Base-by-base conservation (phyloP, 2,888 invertebrate genomes). In the Nyleta sp. region DNA sequence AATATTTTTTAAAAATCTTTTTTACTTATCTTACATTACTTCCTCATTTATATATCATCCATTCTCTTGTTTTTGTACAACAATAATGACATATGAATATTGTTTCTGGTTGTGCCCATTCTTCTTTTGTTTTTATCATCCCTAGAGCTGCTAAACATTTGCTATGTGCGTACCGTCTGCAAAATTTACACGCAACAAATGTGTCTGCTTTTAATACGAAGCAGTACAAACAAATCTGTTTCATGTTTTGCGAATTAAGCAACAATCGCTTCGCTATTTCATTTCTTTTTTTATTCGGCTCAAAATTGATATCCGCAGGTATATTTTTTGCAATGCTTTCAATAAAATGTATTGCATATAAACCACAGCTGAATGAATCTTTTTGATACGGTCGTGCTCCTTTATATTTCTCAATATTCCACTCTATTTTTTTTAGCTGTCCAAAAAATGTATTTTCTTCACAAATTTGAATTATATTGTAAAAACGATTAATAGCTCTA, bases 101-200 rank as follows among this genome's bases (percentile, higher is more conserved):
- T 2, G n/a, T 11, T 1, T 24, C n/a, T 11, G 2, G 2, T 15
- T 53, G 7, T 20, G 48, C 13, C 60, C 59, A 71, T 22, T 71
- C 60, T 33, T 60, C 20, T 13, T 1, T 11, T 1, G 71, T 42
- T 52, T 52, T 42, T 13, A 40, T 50, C 2, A 60, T 17, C 20
- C 35, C 52, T 1, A 7, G 1, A 6, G 42, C 52, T 8, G 18
- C 24, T n/a, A 60, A 13, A 13, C 70, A 57, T 22, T 15, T 38
- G 1, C 1, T 7, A n/a, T 59, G 59, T 38, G 17, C 28, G n/a
- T 31, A 60, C 38, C 62, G 15, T 22, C 64, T 31, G 28, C 62
- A 64, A 28, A 52, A 60, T 20, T 72, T 52, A n/a, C 64, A 52
- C 1, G 15, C 11, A 11, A 72, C 46, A 10, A 53, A 2, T 11